These are phyloP conservation scores for Microchirus variegatus DNA, from an alignment of 2,797 vertebrate species.

Conservation along the genomic window DNA sequence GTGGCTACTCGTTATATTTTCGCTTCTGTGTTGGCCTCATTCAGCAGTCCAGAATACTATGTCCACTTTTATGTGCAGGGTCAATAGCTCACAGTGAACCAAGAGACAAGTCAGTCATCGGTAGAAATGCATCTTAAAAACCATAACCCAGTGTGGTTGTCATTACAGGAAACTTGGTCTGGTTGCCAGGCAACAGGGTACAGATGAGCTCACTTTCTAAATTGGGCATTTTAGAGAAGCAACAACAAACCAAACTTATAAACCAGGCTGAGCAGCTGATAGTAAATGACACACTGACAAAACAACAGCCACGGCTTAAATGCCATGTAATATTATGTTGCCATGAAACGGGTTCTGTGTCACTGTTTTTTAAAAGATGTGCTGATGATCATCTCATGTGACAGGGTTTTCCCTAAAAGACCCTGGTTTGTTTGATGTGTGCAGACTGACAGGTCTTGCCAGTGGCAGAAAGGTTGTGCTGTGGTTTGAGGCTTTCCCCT, in stretches of 20 bases:
- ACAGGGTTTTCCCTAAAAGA: slow-evolving; percentile 15
- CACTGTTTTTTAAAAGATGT: background rate
- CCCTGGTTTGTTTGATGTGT: slow-evolving; percentile 49
- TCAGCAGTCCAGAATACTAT: too few species aligned
- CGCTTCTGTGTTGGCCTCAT: too few species aligned
- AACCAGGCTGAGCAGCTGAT: background rate
- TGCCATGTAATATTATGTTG: too few species aligned
- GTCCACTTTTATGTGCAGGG: too few species aligned
- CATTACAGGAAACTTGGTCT: slow-evolving; percentile 60
- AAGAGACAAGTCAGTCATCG: background rate
- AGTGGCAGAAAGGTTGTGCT: slow-evolving; percentile 9
- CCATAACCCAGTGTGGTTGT: slow-evolving; percentile 36
- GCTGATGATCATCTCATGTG: background rate
- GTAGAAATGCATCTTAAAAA: background rate
- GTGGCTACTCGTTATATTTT: too few species aligned
- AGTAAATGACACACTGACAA: background rate
- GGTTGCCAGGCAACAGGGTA: slow-evolving; percentile 53
- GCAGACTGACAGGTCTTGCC: background rate
- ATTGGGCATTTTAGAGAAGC: slow-evolving; percentile 31
- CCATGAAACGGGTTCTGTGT: too few species aligned
- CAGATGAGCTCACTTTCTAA: slow-evolving; percentile 37
- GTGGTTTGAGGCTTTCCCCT: slow-evolving; percentile 25
- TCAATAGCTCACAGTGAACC: background rate
- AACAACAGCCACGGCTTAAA: background rate
- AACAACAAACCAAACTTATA: background rate